Evolutionary conservation across 2,797 vertebrate species (phyloP), one percentile per base, ranked within the genome.

Genomic region (Sebastiscus tertius): DNA sequence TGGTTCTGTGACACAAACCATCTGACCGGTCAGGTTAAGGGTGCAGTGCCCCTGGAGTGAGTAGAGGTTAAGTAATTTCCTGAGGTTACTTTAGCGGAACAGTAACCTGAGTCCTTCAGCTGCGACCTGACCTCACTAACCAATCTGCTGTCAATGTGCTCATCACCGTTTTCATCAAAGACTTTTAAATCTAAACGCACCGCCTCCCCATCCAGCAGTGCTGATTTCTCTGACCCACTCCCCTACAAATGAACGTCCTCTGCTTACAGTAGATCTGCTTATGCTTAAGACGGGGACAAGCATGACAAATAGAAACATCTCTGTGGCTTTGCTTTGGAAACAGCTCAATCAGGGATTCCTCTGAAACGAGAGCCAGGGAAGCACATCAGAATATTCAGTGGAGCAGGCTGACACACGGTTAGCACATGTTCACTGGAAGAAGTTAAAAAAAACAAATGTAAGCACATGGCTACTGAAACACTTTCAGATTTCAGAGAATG

Each of bases 381-480:
- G 36, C 59, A 46, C 29, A 20, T 82, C 39, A 31, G 56, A 76
- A 79, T 72, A 74, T 79, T 80, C 7, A 58, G 59, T 1, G 5
- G 49, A 69, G 27, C 13, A 9, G 64, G 49, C 65, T 58, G 26
- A 75, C 86, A 88, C 75, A 59, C 4, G 71, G 80, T 66, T 33
- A 27, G 69, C 86, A 92, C 78, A 82, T 92, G 83, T 88, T 82
- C 69, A 59, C 56, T 55, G 46, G 46, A 49, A 33, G 6, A 60
- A 5, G 58, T 72, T 27, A 29, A 24, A 24, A 24, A 24, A 77
- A 81, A 65, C 61, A 58, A 42, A 80, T 36, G 42, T 34, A 55
- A 75, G 36, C 79, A 79, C 22, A 42, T 6, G 34, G 39, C 55
- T 67, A 34, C 22, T 27, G 55, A 82, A 84, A 80, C 1, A 14